Conservation (phyloP, 2,113 vertebrate species). For the Phocoena phocoena region DNA sequence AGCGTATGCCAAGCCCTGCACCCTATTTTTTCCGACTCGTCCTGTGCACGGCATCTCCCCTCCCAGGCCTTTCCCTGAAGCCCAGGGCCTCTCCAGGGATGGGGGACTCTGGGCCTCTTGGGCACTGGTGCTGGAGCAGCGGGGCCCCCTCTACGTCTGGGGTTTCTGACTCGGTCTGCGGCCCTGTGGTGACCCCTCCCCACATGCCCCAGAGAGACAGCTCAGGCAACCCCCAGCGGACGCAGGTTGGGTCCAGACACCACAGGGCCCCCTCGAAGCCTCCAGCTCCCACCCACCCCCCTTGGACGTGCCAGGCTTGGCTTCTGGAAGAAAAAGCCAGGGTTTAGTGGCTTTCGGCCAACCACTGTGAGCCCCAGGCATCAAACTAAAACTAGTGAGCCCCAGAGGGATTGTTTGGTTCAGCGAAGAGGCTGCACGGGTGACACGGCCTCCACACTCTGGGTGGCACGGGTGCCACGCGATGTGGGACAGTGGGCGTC, state of each 20-base stretch:
- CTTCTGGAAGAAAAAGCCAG: neutral
- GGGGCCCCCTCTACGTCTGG: neutral
- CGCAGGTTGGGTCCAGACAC: fast-evolving
- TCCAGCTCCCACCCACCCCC: neutral
- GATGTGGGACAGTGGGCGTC: fast-evolving
- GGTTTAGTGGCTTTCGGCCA: neutral
- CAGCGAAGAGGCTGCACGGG: neutral
- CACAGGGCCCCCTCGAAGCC: neutral
- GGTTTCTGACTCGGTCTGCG: neutral
- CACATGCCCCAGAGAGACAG: fast-evolving
- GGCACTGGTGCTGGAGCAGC: neutral
- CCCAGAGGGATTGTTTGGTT: neutral
- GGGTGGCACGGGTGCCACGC: fast-evolving
- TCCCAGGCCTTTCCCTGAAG: neutral
- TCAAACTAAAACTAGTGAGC: neutral
- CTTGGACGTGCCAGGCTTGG: neutral
- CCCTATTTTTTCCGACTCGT: neutral
- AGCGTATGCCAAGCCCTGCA: fast-evolving
- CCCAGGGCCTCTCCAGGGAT: neutral
- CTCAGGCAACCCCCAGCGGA: neutral
- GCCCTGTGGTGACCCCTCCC: fast-evolving
- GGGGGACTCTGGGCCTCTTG: neutral
- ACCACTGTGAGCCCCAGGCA: neutral
- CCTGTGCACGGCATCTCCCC: neutral
- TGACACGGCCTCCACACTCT: fast-evolving